Base-by-base conservation (phyloP, 2,888 invertebrate genomes). In the Andrena praecox region DNA sequence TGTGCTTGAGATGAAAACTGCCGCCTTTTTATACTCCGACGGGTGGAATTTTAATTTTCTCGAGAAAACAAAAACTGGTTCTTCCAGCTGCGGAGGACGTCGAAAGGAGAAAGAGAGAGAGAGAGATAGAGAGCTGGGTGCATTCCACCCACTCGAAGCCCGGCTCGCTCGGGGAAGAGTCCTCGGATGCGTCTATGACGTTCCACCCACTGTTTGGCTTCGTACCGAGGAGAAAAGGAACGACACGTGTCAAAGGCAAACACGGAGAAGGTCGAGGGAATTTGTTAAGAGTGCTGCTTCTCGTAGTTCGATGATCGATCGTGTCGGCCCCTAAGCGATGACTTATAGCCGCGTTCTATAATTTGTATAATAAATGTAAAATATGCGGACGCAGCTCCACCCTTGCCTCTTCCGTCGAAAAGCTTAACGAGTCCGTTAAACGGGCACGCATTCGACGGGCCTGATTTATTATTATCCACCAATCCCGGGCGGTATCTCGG, bases 21-120 rank as follows among this genome's bases (percentile, higher is more conserved):
- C 77, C 84, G 87, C 82, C 33, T 79, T 80, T 85, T 87, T 87
- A 85, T 77, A 84, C 71, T 50, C 75, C 64, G 63, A 50, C 75
- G 70, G 67, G 81, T 82, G 88, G 88, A 90, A 89, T 90, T 88
- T 87, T 90, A 87, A 90, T 89, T 89, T 90, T 87, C 84, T 88
- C 85, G 74, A 80, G 79, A 86, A 90, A 90, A 90, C 85, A 89
- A 77, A 85, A 90, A 89, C 90, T 89, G 87, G 89, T 90, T 89
- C 74, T 79, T 54, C 80, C 78, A 73, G 81, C 69, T 63, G 56
- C 71, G 60, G 62, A 52, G 75, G 76, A 71, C 69, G 77, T 68
- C 87, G 87, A 80, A 84, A 85, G 54, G 29, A 70, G 52, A 42
- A 33, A 35, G 50, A 6, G 33, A 24, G 16, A 33, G 52, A 60